Evolutionary conservation across 1,140 invertebrate species (phyloP), one percentile per base, ranked within the genome.

Genomic region (Potamilus streckersoni): DNA sequence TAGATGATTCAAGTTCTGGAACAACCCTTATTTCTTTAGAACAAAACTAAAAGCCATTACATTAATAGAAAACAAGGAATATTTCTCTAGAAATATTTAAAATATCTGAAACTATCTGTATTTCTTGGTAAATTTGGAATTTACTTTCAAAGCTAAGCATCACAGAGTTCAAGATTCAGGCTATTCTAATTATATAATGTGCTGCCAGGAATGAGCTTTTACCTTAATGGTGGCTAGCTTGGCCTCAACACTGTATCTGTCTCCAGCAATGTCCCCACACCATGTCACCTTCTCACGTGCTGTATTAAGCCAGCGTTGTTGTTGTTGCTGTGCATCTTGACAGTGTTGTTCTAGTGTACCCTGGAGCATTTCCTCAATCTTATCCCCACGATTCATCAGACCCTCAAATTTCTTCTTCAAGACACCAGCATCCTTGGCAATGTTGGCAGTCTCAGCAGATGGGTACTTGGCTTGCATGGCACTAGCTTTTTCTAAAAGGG

Each of bases 171-270:
- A 6, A 38, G 38, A 38, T 38, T 38, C 38, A 38, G 38, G 38
- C 38, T 38, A 8, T 38, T 38, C 38, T 38, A 38, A 38, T 38
- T 0, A 38, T 38, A 4, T 38, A 38, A 38, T 38, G 2, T 38
- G 38, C 8, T 38, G 38, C 38, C 38, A 20, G n/a, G 17, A 49
- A 20, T n/a, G 59, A 61, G 63, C 31, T 16, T 38, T 79, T 59
- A 88, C 87, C 80, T 85, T 86, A 56, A 88, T 83, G 19, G 96
- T 94, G 5, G 94, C 93, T 84, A 95, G 92, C 90, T 98, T 98
- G 0, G 96, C 94, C 91, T 98, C 95, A n/a, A 98, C 91, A 87
- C 96, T 97, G 85, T 96, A 97, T 85, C 94, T 93, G 86, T 98
- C 96, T 84, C 94, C 96, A 55, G 93, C 93, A 12, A 94, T 92